Evolutionary conservation across 2,888 invertebrate genomes (phyloP), one percentile per base, ranked within the genome.

Genomic region (Rugalucina vietnamica): DNA sequence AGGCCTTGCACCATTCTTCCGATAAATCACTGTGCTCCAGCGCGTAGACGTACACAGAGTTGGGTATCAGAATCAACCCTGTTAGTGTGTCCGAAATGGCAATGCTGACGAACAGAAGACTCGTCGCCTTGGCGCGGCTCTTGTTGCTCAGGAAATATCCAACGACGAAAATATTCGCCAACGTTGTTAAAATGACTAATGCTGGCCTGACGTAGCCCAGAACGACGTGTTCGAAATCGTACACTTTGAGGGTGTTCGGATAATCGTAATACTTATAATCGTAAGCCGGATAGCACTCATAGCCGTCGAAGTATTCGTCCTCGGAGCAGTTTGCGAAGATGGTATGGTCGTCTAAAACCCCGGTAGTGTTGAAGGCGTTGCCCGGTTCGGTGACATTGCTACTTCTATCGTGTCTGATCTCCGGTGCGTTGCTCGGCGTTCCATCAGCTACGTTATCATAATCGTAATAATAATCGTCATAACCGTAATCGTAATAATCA

Each of bases 21-120:
- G 82, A 70, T 4, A 85, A 27, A n/a, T n/a, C n/a, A n/a, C 21
- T 10, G 18, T 72, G 24, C 3, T 43, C 72, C 27, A 29, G 18
- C 4, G 75, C 71, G 54, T 85, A 88, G 12, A 88, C 82, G 12
- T 76, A 65, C n/a, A 85, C 14, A n/a, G 83, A 79, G 37, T 85
- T 85, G 8, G 87, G 87, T 10, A 87, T 14, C 18, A 85, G 39
- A 29, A 49, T 27, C 1, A 72, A 10, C 10, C 72, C 72, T 29
- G 72, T 72, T 24, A 72, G n/a, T 1, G 39, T 72, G 39, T 72
- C 72, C 29, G 72, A 72, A 32, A 72, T 72, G 18, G 72, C 72
- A n/a, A 72, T 72, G 29, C 49, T 72, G 43, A 72, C 27, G 34
- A 72, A 72, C 18, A 72, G 49, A 1, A 72, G 72, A 29, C 72